Base-by-base conservation (phyloP, 2,797 vertebrate species). In the Spea hammondii region DNA sequence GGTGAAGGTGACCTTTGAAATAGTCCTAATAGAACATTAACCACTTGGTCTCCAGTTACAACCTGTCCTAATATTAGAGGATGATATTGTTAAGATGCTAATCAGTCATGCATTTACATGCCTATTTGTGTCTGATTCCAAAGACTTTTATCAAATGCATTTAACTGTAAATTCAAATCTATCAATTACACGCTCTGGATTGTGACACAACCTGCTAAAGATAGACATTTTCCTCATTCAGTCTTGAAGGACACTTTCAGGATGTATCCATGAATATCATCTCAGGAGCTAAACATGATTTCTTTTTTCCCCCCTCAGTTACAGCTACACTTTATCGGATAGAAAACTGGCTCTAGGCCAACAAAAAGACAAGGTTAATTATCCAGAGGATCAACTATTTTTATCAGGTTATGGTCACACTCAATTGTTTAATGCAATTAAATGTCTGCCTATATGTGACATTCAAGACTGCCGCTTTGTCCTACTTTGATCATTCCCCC, bases 321-420 rank as follows among this genome's bases (percentile, higher is more conserved):
- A 32, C 70, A 50, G 71, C 80, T 82, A 70, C 65, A 78, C 75
- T 77, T 65, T 78, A 55, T 77, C 72, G 71, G 67, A 80, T 60
- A 76, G 79, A 82, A 73, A 82, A 47, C 75, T 82, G 80, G 80
- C 80, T 77, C 70, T 46, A 59, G 13, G 74, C 80, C 80, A 82
- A 74, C 32, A 32, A 54, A 82, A 68, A 82, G 80, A 82, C 80
- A 82, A 82, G 80, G 80, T 82, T 82, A 82, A 78, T 82, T 82
- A 77, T 82, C 80, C 80, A 74, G 75, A 82, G 70, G 75, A 82
- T 77, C 80, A 82, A 82, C 80, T 78, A 82, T 82, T 82, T 82
- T 82, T 82, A 82, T 82, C 80, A 78, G 70, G 80, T 82, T 82
- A 82, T 77, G 70, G 79, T 77, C 74, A 82, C 79, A 77, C 64